Evolutionary conservation across 2,797 vertebrate species (phyloP).

Genomic region (Danio albolineatus): DNA sequence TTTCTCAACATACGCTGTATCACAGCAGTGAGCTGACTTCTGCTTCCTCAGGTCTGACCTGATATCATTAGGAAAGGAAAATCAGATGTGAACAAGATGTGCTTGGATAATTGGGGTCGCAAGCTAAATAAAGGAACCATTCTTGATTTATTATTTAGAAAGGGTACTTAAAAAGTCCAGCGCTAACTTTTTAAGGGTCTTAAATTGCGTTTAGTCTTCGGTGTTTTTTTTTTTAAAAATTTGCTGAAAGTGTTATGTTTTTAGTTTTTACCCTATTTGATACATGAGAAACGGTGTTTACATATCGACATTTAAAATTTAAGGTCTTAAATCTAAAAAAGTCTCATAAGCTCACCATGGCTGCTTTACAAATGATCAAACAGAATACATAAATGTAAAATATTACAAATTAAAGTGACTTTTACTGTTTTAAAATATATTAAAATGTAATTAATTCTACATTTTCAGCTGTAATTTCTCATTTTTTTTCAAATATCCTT

Average conservation of each 20-base stretch:
- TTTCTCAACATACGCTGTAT: slow-evolving; percentile 75
- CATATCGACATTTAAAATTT: too few species aligned
- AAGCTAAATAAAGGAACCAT: slow-evolving; percentile 47
- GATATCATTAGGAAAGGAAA: slow-evolving; percentile 65
- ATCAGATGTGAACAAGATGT: slow-evolving; percentile 74
- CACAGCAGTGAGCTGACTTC: slow-evolving; percentile 45
- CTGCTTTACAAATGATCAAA: too few species aligned
- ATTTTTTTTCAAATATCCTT: too few species aligned
- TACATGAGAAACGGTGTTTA: too few species aligned
- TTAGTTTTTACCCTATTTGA: too few species aligned
- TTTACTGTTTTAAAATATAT: too few species aligned
- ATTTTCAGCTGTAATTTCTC: too few species aligned
- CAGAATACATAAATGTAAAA: too few species aligned
- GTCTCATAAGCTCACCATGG: too few species aligned
- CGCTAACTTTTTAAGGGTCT: neutral
- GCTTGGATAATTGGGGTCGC: slow-evolving; percentile 62
- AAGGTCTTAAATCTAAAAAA: too few species aligned
- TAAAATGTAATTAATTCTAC: too few species aligned
- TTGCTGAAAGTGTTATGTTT: neutral
- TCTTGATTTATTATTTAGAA: neutral
- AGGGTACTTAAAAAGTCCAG: neutral
- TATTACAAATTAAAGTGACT: too few species aligned
- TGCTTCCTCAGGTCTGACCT: slow-evolving; percentile 33
- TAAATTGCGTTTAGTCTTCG: neutral
- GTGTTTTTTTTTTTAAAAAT: neutral